Percentiles rank a stretch among this genome's conserved stretches.
phyloP scores from a whole-genome alignment of 2,797 vertebrate genomes.

The Alauda arvensis region DNA sequence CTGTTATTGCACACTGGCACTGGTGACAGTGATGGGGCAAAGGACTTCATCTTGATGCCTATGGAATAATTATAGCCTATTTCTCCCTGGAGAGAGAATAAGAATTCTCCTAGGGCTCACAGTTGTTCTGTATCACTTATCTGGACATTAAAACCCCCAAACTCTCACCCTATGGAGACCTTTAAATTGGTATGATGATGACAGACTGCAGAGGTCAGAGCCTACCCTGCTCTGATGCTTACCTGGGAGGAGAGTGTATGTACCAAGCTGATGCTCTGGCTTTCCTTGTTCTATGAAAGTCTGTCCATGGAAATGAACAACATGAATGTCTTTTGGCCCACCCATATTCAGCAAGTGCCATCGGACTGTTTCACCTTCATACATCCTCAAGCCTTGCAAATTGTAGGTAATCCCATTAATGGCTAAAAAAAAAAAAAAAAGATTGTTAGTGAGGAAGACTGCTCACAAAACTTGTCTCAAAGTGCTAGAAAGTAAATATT shows the following conservation, averaged over 20 bases:
- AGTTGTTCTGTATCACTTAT: neutral
- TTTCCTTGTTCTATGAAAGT: constrained; percentile 83
- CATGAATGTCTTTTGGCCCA: constrained; percentile 83
- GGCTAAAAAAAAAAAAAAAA: constrained; percentile 70
- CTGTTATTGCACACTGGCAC: neutral
- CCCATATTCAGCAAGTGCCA: constrained; percentile 94
- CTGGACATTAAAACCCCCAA: neutral
- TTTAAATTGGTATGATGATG: neutral
- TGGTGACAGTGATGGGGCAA: neutral
- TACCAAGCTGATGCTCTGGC: constrained; percentile 78
- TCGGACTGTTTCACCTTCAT: constrained; percentile 79
- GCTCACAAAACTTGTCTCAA: neutral
- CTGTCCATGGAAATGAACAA: constrained; percentile 92
- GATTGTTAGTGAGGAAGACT: neutral
- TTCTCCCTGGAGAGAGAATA: neutral
- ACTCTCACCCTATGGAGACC: neutral
- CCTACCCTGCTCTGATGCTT: neutral
- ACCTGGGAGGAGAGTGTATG: constrained; percentile 90
- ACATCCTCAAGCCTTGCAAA: constrained; percentile 91
- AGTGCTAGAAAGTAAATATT: neutral
- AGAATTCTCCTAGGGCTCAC: neutral
- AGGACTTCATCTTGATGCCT: neutral
- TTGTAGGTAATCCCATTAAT: constrained; percentile 90
- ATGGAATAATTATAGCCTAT: neutral
- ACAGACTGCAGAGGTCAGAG: neutral